A percentile compares a stretch with the other conserved stretches of the same genome.
Evolutionary conservation across 2,113 vertebrate genomes (phyloP).

Genomic region (Centropus unirufus): DNA sequence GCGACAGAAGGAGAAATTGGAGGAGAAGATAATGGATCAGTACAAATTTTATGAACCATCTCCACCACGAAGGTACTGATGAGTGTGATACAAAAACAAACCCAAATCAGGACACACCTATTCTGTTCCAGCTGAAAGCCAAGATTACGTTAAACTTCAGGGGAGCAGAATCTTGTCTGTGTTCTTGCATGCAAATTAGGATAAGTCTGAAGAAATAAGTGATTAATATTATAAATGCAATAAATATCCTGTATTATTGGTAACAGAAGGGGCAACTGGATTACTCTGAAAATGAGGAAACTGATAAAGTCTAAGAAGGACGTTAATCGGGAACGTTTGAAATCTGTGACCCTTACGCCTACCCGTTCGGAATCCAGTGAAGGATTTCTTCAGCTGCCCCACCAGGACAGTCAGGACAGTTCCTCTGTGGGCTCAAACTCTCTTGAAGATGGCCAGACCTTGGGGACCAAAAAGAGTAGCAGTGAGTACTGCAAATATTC

Average conservation of each 20-base stretch:
- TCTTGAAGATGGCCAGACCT: slow-evolving; percentile 88
- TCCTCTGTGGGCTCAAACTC: slow-evolving; percentile 97
- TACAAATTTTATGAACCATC: slow-evolving; percentile 99
- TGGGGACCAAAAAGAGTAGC: slow-evolving; percentile 90
- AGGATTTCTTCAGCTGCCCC: slow-evolving; percentile 87
- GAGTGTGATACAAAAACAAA: background rate
- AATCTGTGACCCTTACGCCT: slow-evolving; percentile 89
- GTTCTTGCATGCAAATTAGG: background rate
- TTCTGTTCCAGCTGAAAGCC: background rate
- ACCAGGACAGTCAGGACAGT: slow-evolving; percentile 93
- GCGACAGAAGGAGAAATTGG: slow-evolving; percentile 97
- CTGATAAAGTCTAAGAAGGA: slow-evolving; percentile 95
- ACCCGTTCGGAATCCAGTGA: slow-evolving; percentile 91
- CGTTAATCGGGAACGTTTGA: slow-evolving; percentile 88
- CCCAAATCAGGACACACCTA: background rate
- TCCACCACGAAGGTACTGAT: slow-evolving; percentile 90
- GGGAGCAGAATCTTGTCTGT: background rate
- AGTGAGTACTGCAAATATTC: slow-evolving; percentile 85
- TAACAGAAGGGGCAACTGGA: slow-evolving; percentile 96
- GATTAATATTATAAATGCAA: background rate
- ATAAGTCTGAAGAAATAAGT: background rate
- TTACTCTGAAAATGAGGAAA: slow-evolving; percentile 97
- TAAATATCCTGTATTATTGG: slow-evolving; percentile 19
- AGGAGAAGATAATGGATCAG: slow-evolving; percentile 99
- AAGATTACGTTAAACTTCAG: background rate